Evolutionary conservation across 2,888 invertebrate genomes (phyloP), one percentile per base, ranked within the genome.

Genomic region (Epinotia demarniana): DNA sequence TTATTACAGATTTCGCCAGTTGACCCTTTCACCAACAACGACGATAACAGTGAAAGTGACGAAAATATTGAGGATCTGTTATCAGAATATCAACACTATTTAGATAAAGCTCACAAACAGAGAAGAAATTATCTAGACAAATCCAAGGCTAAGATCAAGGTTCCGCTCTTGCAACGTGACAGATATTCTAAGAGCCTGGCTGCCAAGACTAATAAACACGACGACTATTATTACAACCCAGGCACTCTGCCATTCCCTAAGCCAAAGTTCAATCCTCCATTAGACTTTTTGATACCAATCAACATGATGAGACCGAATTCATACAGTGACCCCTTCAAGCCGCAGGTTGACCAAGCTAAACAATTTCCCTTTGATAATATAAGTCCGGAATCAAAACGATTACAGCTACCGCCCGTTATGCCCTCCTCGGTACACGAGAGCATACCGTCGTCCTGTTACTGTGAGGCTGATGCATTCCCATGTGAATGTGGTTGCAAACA

Each of bases 81-180:
- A 77, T 84, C 85, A 43, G 92, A 93, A 85, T 94, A 93, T 79
- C 91, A 93, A 80, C 87, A 86, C 64, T 89, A 90, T 79, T 86
- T 94, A 81, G 91, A 93, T 61, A 93, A 87, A 80, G 92, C 91
- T 73, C 90, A 92, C 66, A 91, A 90, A 77, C 91, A 93, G 78
- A 86, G 86, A 77, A 80, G 86, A 71, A 85, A 84, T 70, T 90
- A 89, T 78, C 77, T 88, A 16, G 90, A 90, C 79, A 91, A 89
- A 81, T 79, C 82, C 33, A 91, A 90, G 83, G 73, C 79, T 2
- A 93, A 93, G 87, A 93, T 92, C 77, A 92, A 92, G 84, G 87
- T 91, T 43, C 93, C 93, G 2, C 80, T 85, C 16, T 64, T 87
- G 66, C 87, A 85, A 8, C 90, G 87, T 68, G 92, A 92, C 27